These are phyloP conservation scores for Diaprepes abbreviatus DNA, from an alignment of 2,888 invertebrate species.

Conservation along the genomic window DNA sequence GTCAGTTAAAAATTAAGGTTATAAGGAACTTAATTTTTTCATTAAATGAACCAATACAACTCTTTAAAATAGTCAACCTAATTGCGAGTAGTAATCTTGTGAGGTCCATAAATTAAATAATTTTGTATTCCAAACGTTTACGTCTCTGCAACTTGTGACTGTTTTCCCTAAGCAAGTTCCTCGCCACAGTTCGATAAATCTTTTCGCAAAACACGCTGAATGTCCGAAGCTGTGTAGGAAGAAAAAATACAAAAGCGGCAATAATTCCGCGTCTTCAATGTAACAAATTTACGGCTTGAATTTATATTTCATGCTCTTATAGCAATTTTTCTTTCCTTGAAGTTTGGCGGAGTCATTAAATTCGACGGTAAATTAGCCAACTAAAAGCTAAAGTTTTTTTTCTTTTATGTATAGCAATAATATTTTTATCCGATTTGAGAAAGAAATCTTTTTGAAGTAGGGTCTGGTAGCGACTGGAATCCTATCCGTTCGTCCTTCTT, in stretches of 20 bases:
- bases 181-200: slow-evolving; percentile 29
- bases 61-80: not conserved
- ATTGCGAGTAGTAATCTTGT: not conserved
- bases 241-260: not conserved
- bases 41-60: not conserved
- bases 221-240: slow-evolving; percentile 10
- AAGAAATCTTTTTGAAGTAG: no score
- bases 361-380: not conserved
- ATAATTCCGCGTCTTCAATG: slow-evolving; percentile 3
- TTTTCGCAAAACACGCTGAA: slow-evolving; percentile 24
- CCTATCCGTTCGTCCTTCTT: no score
- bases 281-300: slow-evolving; percentile 9
- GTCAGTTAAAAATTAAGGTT: no score
- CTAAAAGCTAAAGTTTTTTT: no score
- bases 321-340: slow-evolving; percentile 3
- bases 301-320: slow-evolving; percentile 8
- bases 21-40: not conserved
- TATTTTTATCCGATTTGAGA: no score
- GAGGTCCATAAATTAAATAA: slow-evolving; percentile 25
- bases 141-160: slow-evolving; percentile 27
- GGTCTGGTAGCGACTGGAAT: no score
- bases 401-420: no score
- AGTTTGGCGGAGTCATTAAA: not conserved
- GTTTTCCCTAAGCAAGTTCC: slow-evolving; percentile 33
- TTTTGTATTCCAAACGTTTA: slow-evolving; percentile 31